Base-by-base conservation (phyloP, 1,140 invertebrate genomes). In the Choristoneura fumiferana region DNA sequence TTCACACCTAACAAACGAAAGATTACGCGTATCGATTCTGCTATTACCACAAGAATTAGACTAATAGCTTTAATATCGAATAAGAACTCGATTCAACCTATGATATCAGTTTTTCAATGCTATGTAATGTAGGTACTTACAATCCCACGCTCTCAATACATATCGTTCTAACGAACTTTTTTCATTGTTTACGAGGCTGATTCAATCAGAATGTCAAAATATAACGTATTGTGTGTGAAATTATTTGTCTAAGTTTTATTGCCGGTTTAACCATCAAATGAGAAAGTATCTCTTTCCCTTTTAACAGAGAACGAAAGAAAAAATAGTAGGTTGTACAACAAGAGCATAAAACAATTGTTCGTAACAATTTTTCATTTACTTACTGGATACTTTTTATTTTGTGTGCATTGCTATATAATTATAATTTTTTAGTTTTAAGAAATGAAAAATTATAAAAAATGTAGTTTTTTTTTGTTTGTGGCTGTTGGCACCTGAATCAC, bases 101-200 rank as follows among this genome's bases (percentile, higher is more conserved):
- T 49, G 43, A 49, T 49, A 49, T 49, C 18, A 1, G 43, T 49
- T 49, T 49, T 49, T 49, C 17, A 29, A 29, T 29, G 9, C 18
- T 49, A 3, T 49, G 18, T 49, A 49, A 49, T 29, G 43, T 29
- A n/a, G n/a, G n/a, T n/a, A 49, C 22, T 33, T 17, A 49, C 2
- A 49, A 12, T 49, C 43, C 43, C 43, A 49, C 43, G 43, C 43
- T 49, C 43, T 49, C 43, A 17, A 49, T 49, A 22, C 43, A n/a
- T 22, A 49, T 45, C 43, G 17, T 13, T 17, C 12, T 17, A 29
- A 29, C 40, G 40, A 17, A 22, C 8, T 49, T 49, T 49, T 49
- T 49, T 15, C 12, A 22, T 1, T 49, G 43, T 22, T 49, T 49
- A 5, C 43, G 43, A 49, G 17, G 22, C 17, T 8, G 43, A 49